Conservation (phyloP, 2,113 vertebrate genomes). For the Rhipidura dahli region DNA sequence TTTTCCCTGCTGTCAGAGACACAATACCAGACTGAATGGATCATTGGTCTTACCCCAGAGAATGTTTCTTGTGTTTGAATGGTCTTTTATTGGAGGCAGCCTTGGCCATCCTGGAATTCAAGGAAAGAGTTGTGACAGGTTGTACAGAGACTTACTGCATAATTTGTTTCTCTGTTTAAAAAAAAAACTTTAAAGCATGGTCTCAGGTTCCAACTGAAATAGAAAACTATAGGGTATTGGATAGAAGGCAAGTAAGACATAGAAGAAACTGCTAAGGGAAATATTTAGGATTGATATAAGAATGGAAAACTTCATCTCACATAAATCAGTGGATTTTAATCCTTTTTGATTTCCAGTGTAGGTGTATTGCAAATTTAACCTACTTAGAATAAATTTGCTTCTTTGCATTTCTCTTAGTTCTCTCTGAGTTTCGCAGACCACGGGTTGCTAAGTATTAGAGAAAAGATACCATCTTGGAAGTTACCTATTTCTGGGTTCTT, state of each 20-base stretch:
- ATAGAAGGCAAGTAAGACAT: background rate
- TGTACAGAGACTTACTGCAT: background rate
- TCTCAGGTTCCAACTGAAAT: background rate
- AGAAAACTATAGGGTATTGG: background rate
- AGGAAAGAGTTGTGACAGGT: background rate
- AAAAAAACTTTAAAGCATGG: background rate
- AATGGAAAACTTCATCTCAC: background rate
- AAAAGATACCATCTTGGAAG: background rate
- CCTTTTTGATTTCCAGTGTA: background rate
- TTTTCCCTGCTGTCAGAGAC: background rate
- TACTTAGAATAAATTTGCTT: background rate
- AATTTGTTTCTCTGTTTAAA: background rate
- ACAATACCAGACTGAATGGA: background rate
- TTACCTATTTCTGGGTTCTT: background rate
- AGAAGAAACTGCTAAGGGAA: background rate
- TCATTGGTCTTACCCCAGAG: background rate
- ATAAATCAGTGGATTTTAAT: background rate
- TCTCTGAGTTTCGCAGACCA: background rate
- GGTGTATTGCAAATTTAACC: constrained; percentile 1
- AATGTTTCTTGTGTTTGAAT: background rate
- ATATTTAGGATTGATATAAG: background rate
- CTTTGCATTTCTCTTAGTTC: background rate
- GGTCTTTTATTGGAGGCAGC: background rate
- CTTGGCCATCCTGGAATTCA: background rate
- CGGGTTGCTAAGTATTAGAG: background rate